Evolutionary conservation across 1,140 invertebrate species (phyloP).

Genomic region (Chymomyza costata): DNA sequence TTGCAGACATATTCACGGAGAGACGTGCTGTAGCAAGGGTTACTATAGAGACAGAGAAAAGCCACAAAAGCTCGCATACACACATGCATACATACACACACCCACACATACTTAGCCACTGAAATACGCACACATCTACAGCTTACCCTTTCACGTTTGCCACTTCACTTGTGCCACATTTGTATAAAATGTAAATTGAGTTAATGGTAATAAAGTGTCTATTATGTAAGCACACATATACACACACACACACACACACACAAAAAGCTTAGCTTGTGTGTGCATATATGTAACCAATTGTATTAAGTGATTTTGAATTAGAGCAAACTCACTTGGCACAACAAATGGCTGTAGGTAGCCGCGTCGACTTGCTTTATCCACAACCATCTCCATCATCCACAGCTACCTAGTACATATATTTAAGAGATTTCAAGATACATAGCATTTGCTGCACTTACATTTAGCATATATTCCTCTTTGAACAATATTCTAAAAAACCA

Average conservation of each 20-base stretch:
- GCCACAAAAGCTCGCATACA: constrained; percentile 7
- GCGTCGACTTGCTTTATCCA: too few relatives aligned
- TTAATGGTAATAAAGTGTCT: constrained; percentile 70
- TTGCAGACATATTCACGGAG: too few relatives aligned
- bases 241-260: constrained; percentile 6
- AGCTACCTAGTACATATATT: too few relatives aligned
- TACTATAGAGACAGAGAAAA: too few relatives aligned
- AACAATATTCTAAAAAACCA: too few relatives aligned
- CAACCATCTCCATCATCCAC: too few relatives aligned
- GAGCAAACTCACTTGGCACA: constrained; percentile 2
- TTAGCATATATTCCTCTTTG: too few relatives aligned
- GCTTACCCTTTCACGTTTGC: constrained; percentile 45
- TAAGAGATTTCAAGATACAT: background rate
- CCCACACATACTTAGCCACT: background rate
- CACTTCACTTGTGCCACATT: constrained; percentile 52
- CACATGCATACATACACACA: constrained; percentile 1
- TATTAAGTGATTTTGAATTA: constrained; percentile 63
- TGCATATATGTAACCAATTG: constrained; percentile 24
- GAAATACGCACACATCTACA: constrained; percentile 4
- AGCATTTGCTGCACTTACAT: background rate
- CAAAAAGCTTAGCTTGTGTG: background rate
- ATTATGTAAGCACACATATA: constrained; percentile 59
- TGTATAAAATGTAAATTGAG: constrained; percentile 68
- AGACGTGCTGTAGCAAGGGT: too few relatives aligned
- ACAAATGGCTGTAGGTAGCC: too few relatives aligned